Evolutionary conservation across 1,140 invertebrate genomes (phyloP), one percentile per base, ranked within the genome.

Genomic region (Oppia nitens): DNA sequence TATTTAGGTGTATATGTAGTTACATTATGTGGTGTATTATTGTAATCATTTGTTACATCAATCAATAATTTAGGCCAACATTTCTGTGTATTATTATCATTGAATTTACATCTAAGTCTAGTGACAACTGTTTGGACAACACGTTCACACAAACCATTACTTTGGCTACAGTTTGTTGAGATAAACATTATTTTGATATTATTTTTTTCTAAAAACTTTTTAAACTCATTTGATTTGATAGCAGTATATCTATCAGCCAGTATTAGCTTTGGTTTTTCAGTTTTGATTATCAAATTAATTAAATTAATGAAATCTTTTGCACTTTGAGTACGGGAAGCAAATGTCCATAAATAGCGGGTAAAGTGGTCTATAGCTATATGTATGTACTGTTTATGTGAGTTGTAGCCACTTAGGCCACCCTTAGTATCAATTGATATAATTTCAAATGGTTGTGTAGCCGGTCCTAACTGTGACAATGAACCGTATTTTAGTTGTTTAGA

Each of bases 91-190:
- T 40, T 40, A 2, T 29, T 4, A 3, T 60, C 29, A 32, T 60
- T 6, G 9, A 29, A 14, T 62, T 62, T 59, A 54, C 57, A 60
- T 27, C 49, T 40, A 2, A 62, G 24, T 14, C 57, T 4, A 25
- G 24, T 29, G n/a, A 60, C 11, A 6, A 62, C 9, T 0, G 57
- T 62, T 40, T 62, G 47, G 27, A 53, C 29, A 1, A 60, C n/a
- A 45, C 59, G 17, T 49, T 60, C 59, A 28, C 40, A 21, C 55
- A 60, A 29, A 2, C 59, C 59, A 40, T 60, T 60, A 23, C 14
- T 29, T 2, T 20, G 23, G 3, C 57, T 25, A 20, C 40, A 24
- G 17, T 50, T 57, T 4, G 47, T 29, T 3, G 54, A n/a, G 29
- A 45, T 60, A 27, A 24, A 49, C 4, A 59, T 25, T 4, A 57